Evolutionary conservation across 1,140 invertebrate species (phyloP).

Genomic region (Phymastichus coffea): DNA sequence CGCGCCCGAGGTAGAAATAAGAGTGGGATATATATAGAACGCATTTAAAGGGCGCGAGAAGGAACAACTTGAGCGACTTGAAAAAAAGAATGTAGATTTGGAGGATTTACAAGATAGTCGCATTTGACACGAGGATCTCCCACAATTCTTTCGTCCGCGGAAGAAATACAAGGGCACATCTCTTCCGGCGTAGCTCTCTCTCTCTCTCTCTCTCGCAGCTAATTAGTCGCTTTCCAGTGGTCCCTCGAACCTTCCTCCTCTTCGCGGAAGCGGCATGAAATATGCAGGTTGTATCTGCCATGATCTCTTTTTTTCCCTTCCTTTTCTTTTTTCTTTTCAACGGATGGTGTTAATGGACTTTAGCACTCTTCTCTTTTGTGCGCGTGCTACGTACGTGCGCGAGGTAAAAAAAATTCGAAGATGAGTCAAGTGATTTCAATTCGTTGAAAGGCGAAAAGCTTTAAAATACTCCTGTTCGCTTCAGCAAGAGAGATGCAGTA

Average conservation of each 20-base stretch:
- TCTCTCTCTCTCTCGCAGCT: no score
- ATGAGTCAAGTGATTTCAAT: no score
- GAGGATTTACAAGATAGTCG: no score
- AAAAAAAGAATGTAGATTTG: no score
- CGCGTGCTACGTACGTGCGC: no score
- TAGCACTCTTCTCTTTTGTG: background rate
- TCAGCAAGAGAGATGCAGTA: no score
- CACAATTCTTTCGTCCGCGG: no score
- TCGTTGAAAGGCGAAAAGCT: no score
- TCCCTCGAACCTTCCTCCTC: slow-evolving; percentile 29
- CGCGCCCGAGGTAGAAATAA: slow-evolving; percentile 4
- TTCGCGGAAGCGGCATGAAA: slow-evolving; percentile 41
- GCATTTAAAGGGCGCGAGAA: slow-evolving; percentile 9
- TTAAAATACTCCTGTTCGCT: no score
- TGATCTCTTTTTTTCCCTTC: slow-evolving; percentile 11
- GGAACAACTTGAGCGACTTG: no score
- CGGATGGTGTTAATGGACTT: slow-evolving; percentile 7
- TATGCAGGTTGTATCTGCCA: slow-evolving; percentile 40
- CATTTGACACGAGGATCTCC: no score
- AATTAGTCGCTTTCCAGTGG: slow-evolving; percentile 41
- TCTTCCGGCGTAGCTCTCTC: slow-evolving; percentile 39
- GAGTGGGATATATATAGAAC: background rate
- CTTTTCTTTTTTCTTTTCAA: slow-evolving; percentile 13
- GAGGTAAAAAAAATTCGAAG: no score
- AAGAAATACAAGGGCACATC: slow-evolving; percentile 21